These are phyloP conservation scores for Eubucco bourcierii DNA, from an alignment of 2,113 vertebrate species.

Conservation along the genomic window DNA sequence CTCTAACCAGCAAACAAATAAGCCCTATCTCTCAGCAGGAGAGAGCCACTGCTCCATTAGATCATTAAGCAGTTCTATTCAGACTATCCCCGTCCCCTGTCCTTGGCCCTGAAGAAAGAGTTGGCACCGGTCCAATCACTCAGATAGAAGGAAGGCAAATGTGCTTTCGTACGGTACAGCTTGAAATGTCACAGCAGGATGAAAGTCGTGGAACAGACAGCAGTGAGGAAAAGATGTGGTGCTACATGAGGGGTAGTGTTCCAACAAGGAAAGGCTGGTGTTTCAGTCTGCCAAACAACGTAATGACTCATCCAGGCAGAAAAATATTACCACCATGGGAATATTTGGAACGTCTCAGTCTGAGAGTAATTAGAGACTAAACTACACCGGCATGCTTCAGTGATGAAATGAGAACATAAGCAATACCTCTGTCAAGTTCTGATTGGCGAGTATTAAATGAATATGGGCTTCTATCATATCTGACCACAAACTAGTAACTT, in stretches of 20 bases:
- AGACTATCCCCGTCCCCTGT: conserved; percentile 77
- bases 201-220: conserved; percentile 75
- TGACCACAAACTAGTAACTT: conserved; percentile 74
- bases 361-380: conserved; percentile 97
- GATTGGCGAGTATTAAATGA: conserved; percentile 79
- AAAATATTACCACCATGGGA: conserved; percentile 94
- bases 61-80: conserved; percentile 80
- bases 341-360: conserved; percentile 86
- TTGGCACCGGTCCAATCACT: conserved; percentile 81
- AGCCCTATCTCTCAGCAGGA: conserved; percentile 78
- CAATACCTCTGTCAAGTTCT: conserved; percentile 83
- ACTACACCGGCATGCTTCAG: conserved; percentile 89
- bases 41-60: conserved; percentile 78
- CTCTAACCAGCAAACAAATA: conserved; percentile 81
- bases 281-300: conserved; percentile 90
- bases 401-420: conserved; percentile 85
- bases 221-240: conserved; percentile 70
- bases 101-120: conserved; percentile 82
- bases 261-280: conserved; percentile 83
- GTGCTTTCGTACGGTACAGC: conserved; percentile 71
- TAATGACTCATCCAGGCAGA: conserved; percentile 92
- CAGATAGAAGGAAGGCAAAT: conserved; percentile 76
- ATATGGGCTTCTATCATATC: conserved; percentile 75
- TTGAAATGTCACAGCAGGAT: conserved; percentile 79
- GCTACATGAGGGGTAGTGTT: conserved; percentile 79